Base-by-base conservation (phyloP, 1,140 invertebrate genomes). In the Saccostrea cuccullata region DNA sequence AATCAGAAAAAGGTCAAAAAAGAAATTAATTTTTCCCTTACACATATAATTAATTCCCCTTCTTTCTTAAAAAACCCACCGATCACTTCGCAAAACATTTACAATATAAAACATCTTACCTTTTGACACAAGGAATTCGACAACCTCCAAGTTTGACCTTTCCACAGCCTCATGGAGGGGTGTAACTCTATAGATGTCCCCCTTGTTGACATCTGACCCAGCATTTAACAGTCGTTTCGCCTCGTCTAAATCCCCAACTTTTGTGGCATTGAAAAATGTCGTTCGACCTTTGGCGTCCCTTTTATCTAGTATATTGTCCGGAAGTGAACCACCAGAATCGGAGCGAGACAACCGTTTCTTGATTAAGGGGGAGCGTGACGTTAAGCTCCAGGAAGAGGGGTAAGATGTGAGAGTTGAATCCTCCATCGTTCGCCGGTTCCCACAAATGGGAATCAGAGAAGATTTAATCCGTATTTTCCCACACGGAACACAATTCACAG, bases 311-410 rank as follows among this genome's bases (percentile, higher is more conserved):
- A 82, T 84, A 12, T 86, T 84, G 0, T 86, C n/a, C 6, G 86
- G 86, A 17, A 87, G 82, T 23, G 86, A 87, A 40, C 83, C 40
- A 1, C 70, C 56, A 0, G 86, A 87, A 23, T 60, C 70, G 9
- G 67, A 82, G n/a, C 84, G 60, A 56, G 56, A 58, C 6, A 84
- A 36, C 13, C 40, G 83, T 20, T 84, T 64, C 47, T 87, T 86
- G 15, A 87, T 23, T 9, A 89, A 40, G 11, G 89, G 89, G 20
- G 89, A 89, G 5, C 30, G 58, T 8, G 89, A 89, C 55, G 83
- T 87, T 11, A 89, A 70, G 47, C 89, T 89, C 89, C 89, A 89
- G 6, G 86, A 87, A 5, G 89, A 89, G 17, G 87, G 87, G 1
- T 55, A 86, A 20, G 64, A 84, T 11, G 55, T 82, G 2, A 88